phyloP scores from a whole-genome alignment of 2,888 invertebrate genomes.

The Troides oblongomaculatus region DNA sequence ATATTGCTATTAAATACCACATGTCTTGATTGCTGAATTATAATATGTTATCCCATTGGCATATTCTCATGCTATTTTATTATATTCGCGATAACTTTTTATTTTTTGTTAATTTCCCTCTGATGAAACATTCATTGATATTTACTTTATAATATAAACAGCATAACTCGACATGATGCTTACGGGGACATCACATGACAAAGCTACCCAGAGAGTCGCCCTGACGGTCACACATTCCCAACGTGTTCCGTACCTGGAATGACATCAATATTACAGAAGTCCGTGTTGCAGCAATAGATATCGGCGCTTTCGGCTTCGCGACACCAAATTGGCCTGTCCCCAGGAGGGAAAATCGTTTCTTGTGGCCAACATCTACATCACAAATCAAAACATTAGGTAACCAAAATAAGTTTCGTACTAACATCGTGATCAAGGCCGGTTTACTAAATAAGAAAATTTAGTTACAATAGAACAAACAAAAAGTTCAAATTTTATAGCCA shows the following conservation, averaged over 20 bases:
- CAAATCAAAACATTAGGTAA: slow-evolving; percentile 58
- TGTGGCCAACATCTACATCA: slow-evolving; percentile 82
- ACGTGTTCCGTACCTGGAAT: slow-evolving; percentile 64
- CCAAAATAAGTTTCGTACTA: slow-evolving; percentile 32
- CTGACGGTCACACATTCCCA: slow-evolving; percentile 56
- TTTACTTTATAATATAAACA: slow-evolving; percentile 6
- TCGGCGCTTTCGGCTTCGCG: slow-evolving; percentile 64
- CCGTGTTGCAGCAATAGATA: slow-evolving; percentile 83
- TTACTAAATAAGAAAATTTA: slow-evolving; percentile 62
- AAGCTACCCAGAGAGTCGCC: slow-evolving; percentile 58
- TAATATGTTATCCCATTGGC: neutral
- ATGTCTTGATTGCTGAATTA: neutral
- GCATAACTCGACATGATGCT: slow-evolving; percentile 42
- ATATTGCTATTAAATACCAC: neutral
- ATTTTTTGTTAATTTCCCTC: slow-evolving; percentile 4
- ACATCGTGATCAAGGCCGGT: slow-evolving; percentile 75
- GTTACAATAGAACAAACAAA: slow-evolving; percentile 60
- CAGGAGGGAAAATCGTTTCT: slow-evolving; percentile 80
- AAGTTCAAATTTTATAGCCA: slow-evolving; percentile 55
- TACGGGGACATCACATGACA: slow-evolving; percentile 67
- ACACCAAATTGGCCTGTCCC: slow-evolving; percentile 82
- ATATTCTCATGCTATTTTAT: slow-evolving; percentile 25
- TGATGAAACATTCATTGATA: slow-evolving; percentile 4
- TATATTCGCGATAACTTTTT: neutral
- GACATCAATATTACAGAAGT: slow-evolving; percentile 83